Conservation (phyloP, 2,797 vertebrate genomes). For the Siniperca undulata region DNA sequence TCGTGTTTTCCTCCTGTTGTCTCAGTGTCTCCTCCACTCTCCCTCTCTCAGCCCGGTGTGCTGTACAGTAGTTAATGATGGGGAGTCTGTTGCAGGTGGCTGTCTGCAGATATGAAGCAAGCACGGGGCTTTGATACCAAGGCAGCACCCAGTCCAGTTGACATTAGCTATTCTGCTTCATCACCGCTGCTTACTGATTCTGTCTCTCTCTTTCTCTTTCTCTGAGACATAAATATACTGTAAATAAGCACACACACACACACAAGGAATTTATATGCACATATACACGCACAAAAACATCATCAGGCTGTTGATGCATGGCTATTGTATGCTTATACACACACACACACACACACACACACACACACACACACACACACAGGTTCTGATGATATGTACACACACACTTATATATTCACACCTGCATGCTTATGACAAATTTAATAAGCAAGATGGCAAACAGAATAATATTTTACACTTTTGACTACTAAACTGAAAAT, state of each 20-base stretch:
- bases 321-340: background rate
- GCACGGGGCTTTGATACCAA: conserved; percentile 63
- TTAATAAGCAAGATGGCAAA: background rate
- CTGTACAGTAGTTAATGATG: conserved; percentile 62
- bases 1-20: conserved; percentile 29
- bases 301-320: background rate
- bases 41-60: conserved; percentile 22
- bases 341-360: background rate
- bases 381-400: background rate
- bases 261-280: background rate
- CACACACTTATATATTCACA: background rate
- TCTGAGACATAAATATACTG: conserved; percentile 25
- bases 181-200: conserved; percentile 57
- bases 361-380: background rate
- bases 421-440: conserved; percentile 5
- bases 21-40: conserved; percentile 2
- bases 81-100: conserved; percentile 60
- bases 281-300: background rate
- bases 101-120: conserved; percentile 68
- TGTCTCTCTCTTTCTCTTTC: conserved; percentile 23
- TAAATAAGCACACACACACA: conserved; percentile 24
- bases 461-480: background rate
- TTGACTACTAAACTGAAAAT: background rate
- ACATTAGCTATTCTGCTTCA: conserved; percentile 75
- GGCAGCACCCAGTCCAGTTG: conserved; percentile 57